Conservation (phyloP, 2,797 vertebrate species). For the Yasuhikotakia modesta region DNA sequence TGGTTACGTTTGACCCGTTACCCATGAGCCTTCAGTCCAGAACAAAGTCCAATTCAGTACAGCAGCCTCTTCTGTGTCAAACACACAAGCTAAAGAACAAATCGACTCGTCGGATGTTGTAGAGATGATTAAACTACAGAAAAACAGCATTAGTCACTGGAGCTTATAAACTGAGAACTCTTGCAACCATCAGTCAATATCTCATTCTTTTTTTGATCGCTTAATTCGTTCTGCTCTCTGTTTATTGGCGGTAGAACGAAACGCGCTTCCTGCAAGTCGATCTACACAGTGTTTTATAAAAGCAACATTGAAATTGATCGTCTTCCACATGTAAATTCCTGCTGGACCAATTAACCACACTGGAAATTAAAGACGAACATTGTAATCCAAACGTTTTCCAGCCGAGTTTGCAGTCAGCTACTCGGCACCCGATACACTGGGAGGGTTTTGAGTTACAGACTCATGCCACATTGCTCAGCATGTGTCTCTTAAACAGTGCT, state of each 20-base stretch:
- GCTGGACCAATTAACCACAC: conserved; percentile 1
- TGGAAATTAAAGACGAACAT: neutral
- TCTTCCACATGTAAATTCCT: neutral
- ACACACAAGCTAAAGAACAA: conserved; percentile 1
- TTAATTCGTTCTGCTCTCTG: neutral
- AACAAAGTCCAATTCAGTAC: neutral
- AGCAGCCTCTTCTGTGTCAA: neutral
- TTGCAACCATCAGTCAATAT: neutral
- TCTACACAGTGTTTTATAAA: conserved; percentile 6
- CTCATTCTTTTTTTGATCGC: neutral
- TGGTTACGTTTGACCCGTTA: neutral
- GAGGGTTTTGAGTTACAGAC: conserved; percentile 7
- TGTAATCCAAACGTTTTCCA: conserved; percentile 9
- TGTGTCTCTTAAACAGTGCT: neutral
- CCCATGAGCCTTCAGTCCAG: neutral
- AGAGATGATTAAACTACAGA: neutral
- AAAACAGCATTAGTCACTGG: neutral
- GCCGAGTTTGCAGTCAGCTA: conserved; percentile 4
- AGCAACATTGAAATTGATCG: conserved; percentile 14
- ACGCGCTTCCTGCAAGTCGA: neutral
- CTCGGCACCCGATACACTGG: neutral
- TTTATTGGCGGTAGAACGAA: neutral
- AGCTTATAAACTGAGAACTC: conserved; percentile 2
- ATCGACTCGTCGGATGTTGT: neutral
- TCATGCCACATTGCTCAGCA: neutral